Conservation (phyloP, 2,797 vertebrate genomes). For the Anguilla megastoma region DNA sequence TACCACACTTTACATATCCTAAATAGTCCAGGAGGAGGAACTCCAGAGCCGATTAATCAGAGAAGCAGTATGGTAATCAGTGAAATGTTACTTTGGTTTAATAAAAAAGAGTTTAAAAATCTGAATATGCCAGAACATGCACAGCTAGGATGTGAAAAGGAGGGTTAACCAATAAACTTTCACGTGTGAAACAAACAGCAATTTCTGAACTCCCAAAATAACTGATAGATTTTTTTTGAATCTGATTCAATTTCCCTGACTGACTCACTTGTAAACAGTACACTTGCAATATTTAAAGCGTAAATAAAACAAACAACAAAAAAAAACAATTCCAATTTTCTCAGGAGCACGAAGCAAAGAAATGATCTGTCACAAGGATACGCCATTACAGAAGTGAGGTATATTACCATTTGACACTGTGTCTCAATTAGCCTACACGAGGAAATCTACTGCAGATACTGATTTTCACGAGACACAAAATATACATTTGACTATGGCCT, state of each 20-base stretch:
- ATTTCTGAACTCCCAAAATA: slow-evolving; percentile 4
- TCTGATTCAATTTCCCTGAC: neutral
- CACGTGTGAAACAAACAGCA: neutral
- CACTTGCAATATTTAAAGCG: neutral
- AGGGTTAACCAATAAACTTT: neutral
- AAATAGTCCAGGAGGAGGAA: neutral
- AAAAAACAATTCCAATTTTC: neutral
- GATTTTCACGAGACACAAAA: neutral
- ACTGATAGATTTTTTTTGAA: neutral
- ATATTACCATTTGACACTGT: neutral
- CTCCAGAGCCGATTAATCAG: neutral
- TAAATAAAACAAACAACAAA: neutral
- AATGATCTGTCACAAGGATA: neutral
- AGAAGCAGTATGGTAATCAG: neutral
- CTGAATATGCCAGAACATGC: neutral
- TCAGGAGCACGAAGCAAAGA: neutral
- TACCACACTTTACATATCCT: neutral
- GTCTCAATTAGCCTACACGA: neutral
- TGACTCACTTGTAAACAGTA: neutral
- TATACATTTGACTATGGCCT: neutral
- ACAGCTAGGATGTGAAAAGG: neutral
- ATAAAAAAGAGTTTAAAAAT: neutral
- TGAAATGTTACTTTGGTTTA: neutral
- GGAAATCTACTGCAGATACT: neutral
- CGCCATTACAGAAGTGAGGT: neutral